phyloP scores from a whole-genome alignment of 2,113 vertebrate genomes.

The Pelmatolapia mariae region DNA sequence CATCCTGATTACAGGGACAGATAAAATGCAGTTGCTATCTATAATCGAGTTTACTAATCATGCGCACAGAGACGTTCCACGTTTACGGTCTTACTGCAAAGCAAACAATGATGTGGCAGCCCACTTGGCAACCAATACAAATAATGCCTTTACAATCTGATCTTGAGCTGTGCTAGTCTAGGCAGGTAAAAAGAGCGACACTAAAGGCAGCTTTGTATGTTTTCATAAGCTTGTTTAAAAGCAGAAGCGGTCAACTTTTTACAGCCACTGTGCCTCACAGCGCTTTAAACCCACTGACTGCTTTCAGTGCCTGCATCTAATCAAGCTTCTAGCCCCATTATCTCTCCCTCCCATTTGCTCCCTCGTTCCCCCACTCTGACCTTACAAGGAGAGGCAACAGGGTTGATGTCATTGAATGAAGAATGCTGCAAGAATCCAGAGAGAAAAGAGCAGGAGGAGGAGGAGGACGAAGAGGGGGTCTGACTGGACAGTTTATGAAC shows the following conservation, averaged over 20 bases:
- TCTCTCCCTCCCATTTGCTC: constrained; percentile 60
- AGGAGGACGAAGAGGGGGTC: constrained; percentile 13
- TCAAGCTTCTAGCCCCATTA: constrained; percentile 66
- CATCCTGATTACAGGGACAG: neutral
- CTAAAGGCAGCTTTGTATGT: neutral
- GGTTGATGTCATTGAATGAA: constrained; percentile 77
- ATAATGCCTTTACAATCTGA: constrained; percentile 4
- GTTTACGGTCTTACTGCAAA: neutral
- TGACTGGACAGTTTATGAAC: constrained; percentile 41
- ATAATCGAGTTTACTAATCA: neutral
- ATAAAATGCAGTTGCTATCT: neutral
- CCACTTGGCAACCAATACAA: neutral
- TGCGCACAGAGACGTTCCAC: neutral
- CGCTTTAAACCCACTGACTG: constrained; percentile 3
- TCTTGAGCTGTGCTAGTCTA: neutral
- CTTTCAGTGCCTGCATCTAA: constrained; percentile 66
- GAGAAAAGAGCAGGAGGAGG: constrained; percentile 29
- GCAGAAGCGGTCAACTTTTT: neutral
- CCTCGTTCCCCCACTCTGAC: constrained; percentile 71
- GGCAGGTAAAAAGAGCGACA: neutral
- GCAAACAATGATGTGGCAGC: constrained; percentile 2
- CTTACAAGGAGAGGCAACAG: constrained; percentile 80
- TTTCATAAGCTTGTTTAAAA: neutral
- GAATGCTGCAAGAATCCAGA: constrained; percentile 73
- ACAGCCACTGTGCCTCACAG: neutral